Percentiles rank a stretch among this genome's conserved stretches.
Conservation (phyloP, 2,797 vertebrate genomes). For the Aselliscus stoliczkanus region DNA sequence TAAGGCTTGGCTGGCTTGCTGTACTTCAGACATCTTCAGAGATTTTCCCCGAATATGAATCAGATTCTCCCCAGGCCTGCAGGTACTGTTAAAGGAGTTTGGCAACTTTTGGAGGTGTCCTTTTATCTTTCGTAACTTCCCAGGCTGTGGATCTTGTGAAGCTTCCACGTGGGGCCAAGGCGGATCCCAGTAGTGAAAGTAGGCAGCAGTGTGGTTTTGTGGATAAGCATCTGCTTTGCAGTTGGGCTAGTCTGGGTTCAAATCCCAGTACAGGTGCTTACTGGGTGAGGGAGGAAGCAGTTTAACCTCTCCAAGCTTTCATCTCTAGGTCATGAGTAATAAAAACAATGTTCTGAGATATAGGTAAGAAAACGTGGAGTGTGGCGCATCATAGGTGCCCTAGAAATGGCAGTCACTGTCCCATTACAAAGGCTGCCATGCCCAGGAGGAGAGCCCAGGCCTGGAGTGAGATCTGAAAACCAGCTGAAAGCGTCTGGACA, state of each 20-base stretch:
- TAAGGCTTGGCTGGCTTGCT: not conserved
- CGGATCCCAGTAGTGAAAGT: not conserved
- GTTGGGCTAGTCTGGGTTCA: not conserved
- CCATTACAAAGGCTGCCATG: not conserved
- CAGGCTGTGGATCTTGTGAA: not conserved
- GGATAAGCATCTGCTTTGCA: not conserved
- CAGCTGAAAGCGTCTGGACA: not conserved
- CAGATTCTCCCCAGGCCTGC: not conserved
- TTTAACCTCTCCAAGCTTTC: not conserved
- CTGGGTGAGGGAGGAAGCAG: not conserved
- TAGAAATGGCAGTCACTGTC: too few species aligned
- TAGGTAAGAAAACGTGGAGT: not conserved
- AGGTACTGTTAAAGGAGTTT: not conserved
- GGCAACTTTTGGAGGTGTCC: not conserved
- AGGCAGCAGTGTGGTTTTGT: not conserved
- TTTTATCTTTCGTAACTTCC: not conserved
- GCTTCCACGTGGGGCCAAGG: not conserved
- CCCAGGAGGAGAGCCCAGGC: not conserved
- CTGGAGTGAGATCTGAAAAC: not conserved
- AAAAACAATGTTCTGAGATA: not conserved
- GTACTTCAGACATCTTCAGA: not conserved
- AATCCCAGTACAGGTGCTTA: not conserved
- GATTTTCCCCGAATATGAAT: not conserved
- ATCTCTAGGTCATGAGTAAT: not conserved
- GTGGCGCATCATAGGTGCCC: not conserved